Conservation (phyloP, 2,888 invertebrate genomes). For the Chymomyza caudatula region DNA sequence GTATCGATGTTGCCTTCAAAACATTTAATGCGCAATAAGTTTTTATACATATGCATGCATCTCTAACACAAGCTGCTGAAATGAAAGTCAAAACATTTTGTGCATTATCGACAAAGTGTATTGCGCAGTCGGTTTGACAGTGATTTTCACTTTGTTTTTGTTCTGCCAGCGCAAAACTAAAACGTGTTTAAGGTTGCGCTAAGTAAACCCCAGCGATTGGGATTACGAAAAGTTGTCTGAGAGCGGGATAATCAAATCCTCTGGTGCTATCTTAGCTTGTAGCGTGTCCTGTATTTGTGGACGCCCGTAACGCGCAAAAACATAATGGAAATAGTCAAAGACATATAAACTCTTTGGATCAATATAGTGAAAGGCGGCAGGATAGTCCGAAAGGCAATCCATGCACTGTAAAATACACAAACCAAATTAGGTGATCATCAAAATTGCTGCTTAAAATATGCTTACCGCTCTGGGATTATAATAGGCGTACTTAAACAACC, state of each 20-base stretch:
- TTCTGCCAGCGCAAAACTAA: no score
- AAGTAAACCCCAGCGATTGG: no score
- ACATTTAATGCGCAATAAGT: no score
- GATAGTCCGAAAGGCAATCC: conserved; percentile 94
- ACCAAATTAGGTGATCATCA: neutral
- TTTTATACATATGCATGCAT: no score
- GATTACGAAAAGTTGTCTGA: conserved; percentile 39
- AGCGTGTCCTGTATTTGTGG: conserved; percentile 26
- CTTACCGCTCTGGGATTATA: conserved; percentile 87
- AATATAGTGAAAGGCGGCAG: conserved; percentile 96
- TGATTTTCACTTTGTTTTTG: no score
- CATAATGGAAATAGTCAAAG: conserved; percentile 52
- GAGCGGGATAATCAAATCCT: conserved; percentile 44
- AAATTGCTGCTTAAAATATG: conserved; percentile 75
- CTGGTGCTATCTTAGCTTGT: conserved; percentile 40
- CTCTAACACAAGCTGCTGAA: no score
- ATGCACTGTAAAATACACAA: conserved; percentile 41
- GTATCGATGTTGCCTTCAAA: no score
- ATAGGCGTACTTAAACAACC: conserved; percentile 93
- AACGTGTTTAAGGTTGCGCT: no score
- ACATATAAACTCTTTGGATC: conserved; percentile 66
- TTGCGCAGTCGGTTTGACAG: no score
- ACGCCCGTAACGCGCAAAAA: conserved; percentile 36
- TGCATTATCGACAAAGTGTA: no score
- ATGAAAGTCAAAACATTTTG: no score